Evolutionary conservation across 2,797 vertebrate species (phyloP), one percentile per base, ranked within the genome.

Genomic region (Oophaga sylvatica): DNA sequence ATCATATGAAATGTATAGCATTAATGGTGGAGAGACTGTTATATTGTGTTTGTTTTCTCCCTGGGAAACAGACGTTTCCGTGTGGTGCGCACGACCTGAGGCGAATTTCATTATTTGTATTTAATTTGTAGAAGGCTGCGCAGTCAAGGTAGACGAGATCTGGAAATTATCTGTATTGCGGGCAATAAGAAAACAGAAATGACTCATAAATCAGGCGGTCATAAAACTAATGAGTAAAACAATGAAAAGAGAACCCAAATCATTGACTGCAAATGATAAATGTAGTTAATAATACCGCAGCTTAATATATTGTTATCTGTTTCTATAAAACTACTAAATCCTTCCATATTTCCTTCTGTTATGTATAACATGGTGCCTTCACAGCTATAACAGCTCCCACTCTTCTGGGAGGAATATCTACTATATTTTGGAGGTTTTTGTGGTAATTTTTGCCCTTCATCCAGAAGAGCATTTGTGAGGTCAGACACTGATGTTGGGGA

Each of bases 141-240:
- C 41, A 22, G 71, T 75, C 41, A 75, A 48, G 71, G 71, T 48
- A 53, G 71, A 75, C 48, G 10, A n/a, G 4, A 48, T 75, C 31
- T 73, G 70, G 70, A 73, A 73, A 73, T 41, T 20, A 45, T 73
- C 70, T 41, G 31, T 73, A 17, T 17, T 20, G 9, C 15, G 70
- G 70, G 29, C 31, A 70, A 70, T 70, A 70, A 70, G 15, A 59
- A 59, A 15, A 5, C n/a, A 29, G 65, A 29, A 22, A 67, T 67
- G 70, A 45, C 41, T 73, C 35, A 73, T 73, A 73, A 73, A 73
- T 73, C 70, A 73, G 19, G 7, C 17, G 17, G 56, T 19, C 48
- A 78, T 78, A 78, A 78, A 78, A 56, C 22, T 53, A 78, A 78
- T 78, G 31, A 78, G 8, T n/a, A 78, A 78, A 57, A 76, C 73